Evolutionary conservation across 2,888 invertebrate species (phyloP).

Genomic region (Cyrtodaria siliqua): DNA sequence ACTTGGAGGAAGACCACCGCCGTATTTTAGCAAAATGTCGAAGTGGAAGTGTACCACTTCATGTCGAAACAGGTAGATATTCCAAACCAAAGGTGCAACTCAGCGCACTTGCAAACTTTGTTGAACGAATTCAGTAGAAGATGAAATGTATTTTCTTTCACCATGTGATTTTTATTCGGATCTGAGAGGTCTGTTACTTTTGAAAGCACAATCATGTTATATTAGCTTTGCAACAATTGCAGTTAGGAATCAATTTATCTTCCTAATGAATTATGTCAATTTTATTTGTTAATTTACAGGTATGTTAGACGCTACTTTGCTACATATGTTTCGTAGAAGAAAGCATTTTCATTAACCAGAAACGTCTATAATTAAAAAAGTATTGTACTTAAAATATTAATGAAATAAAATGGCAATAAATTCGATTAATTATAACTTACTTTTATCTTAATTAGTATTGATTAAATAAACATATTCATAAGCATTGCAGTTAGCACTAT

Average conservation of each 20-base stretch:
- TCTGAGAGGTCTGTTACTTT: not conserved
- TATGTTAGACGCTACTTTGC: too few species aligned
- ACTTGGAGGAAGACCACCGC: conserved; percentile 1
- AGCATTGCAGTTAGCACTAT: too few species aligned
- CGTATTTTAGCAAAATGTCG: conserved; percentile 10
- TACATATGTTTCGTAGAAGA: too few species aligned
- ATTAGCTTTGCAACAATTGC: not conserved
- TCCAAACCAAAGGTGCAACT: conserved; percentile 3
- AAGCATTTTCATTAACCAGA: too few species aligned
- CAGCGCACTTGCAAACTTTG: conserved; percentile 5
- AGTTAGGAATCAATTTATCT: conserved; percentile 1
- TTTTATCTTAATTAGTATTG: too few species aligned
- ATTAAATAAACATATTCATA: too few species aligned
- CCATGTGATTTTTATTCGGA: conserved; percentile 12
- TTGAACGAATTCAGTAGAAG: not conserved
- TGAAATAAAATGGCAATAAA: too few species aligned
- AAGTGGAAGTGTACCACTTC: conserved; percentile 11
- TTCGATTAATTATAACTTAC: too few species aligned
- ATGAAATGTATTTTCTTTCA: conserved; percentile 13
- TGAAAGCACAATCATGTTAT: not conserved
- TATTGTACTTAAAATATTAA: too few species aligned
- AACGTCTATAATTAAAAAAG: too few species aligned
- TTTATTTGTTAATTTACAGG: too few species aligned
- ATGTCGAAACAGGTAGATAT: conserved; percentile 6
- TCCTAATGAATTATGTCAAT: too few species aligned